These are phyloP conservation scores for Drosophila pachea DNA, from an alignment of 1,140 invertebrate genomes.

Conservation along the genomic window DNA sequence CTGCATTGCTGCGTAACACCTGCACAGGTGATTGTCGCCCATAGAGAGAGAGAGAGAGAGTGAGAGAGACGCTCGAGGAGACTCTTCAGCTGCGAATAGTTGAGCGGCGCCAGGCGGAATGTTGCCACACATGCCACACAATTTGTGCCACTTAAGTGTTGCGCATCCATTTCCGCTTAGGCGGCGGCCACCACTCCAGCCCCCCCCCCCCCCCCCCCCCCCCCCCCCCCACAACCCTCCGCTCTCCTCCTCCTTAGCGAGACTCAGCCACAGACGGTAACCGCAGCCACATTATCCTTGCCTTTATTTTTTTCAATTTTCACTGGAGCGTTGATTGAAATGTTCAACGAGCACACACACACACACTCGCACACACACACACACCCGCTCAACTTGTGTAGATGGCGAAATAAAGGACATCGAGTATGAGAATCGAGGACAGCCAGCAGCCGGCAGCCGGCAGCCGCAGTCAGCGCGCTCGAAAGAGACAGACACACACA, in stretches of 20 bases:
- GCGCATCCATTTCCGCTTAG: conserved; percentile 75
- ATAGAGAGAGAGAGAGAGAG: no score
- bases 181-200: conserved; percentile 15
- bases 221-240: neutral
- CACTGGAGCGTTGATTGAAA: conserved; percentile 76
- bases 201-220: neutral
- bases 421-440: conserved; percentile 34
- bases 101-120: conserved; percentile 22
- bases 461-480: conserved; percentile 32
- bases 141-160: conserved; percentile 75
- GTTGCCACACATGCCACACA: conserved; percentile 58
- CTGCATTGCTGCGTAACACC: conserved; percentile 19
- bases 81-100: conserved; percentile 20
- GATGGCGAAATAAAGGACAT: neutral
- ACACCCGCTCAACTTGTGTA: neutral
- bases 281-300: conserved; percentile 66
- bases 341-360: conserved; percentile 52
- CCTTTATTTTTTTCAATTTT: conserved; percentile 74
- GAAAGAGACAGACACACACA: conserved; percentile 24
- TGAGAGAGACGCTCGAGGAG: no score
- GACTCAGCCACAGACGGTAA: conserved; percentile 13
- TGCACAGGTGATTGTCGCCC: conserved; percentile 19
- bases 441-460: conserved; percentile 44
- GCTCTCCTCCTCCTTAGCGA: conserved; percentile 10
- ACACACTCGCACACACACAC: neutral